Conservation (phyloP, 2,113 vertebrate species). For the Macrotis lagotis region DNA sequence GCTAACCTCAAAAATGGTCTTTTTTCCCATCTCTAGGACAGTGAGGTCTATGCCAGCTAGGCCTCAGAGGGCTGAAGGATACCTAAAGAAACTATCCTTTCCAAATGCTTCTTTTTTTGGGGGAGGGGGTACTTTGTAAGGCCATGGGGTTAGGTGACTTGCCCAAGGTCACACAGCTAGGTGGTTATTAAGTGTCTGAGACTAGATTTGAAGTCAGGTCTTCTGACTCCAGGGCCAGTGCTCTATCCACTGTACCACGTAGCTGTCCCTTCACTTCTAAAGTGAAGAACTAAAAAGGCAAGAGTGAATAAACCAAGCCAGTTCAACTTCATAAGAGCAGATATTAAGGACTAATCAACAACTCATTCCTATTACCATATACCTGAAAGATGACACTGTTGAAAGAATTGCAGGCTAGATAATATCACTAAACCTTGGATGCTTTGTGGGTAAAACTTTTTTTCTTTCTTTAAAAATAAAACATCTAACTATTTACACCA, state of each 20-base stretch:
- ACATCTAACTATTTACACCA: neutral
- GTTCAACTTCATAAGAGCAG: neutral
- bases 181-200: too few relatives aligned
- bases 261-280: too few relatives aligned
- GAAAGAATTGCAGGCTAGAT: neutral
- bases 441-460: neutral
- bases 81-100: neutral
- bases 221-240: too few relatives aligned
- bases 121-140: too few relatives aligned
- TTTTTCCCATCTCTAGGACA: neutral
- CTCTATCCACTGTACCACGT: too few relatives aligned
- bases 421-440: slow-evolving; percentile 6
- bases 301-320: neutral
- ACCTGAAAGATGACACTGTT: neutral
- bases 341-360: neutral
- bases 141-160: too few relatives aligned
- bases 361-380: neutral
- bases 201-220: too few relatives aligned
- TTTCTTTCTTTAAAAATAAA: neutral
- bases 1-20: neutral
- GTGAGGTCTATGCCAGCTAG: neutral
- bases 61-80: neutral
- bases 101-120: too few relatives aligned
- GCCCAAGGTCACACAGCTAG: too few relatives aligned
- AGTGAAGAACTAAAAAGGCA: neutral